Conservation (phyloP, 2,113 vertebrate species). For the Mastomys coucha region DNA sequence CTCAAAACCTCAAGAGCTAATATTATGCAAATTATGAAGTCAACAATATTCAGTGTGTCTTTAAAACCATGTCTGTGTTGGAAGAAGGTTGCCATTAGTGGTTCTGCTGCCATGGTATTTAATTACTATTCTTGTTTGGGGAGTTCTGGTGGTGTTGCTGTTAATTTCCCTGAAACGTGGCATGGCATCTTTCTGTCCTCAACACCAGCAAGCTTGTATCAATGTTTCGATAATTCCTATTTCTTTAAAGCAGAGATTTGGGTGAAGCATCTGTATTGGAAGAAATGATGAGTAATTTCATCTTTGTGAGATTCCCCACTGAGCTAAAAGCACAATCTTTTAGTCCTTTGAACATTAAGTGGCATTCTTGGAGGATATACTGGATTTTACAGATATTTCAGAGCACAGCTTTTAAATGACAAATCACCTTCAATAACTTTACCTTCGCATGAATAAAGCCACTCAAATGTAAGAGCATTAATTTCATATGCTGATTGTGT, state of each 20-base stretch:
- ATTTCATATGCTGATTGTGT: not conserved
- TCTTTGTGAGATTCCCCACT: constrained; percentile 19
- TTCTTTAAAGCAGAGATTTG: constrained; percentile 22
- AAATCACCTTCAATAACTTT: constrained; percentile 23
- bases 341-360: not conserved
- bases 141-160: not conserved
- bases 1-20: not conserved
- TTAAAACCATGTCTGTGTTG: not conserved
- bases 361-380: not conserved
- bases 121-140: not conserved
- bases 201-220: not conserved
- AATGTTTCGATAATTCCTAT: not conserved
- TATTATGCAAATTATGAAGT: not conserved
- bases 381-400: not conserved
- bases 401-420: constrained; percentile 15
- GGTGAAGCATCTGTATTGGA: not conserved
- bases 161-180: not conserved
- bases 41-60: not conserved
- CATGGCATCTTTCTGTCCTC: not conserved
- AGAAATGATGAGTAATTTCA: not conserved
- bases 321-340: not conserved
- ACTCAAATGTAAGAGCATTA: not conserved
- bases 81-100: not conserved
- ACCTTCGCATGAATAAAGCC: not conserved
- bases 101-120: not conserved